These are phyloP conservation scores for Protobothrops flavoviridis DNA, from an alignment of 2,113 vertebrate genomes.

Conservation along the genomic window DNA sequence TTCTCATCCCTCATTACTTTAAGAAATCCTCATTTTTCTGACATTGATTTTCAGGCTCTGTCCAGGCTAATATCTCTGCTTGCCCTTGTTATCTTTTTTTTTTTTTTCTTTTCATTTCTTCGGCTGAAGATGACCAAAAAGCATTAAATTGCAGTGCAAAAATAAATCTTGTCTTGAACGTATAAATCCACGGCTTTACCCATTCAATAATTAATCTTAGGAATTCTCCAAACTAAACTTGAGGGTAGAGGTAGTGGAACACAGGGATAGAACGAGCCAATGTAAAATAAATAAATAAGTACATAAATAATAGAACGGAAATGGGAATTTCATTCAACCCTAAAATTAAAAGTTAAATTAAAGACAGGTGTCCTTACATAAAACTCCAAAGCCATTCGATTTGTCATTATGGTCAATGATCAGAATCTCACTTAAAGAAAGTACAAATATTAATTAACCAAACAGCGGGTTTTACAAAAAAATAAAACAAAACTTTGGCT, in stretches of 20 bases:
- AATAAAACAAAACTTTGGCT: not conserved
- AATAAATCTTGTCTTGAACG: no score
- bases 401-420: not conserved
- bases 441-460: not conserved
- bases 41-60: not conserved
- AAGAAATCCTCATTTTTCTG: not conserved
- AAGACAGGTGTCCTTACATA: not conserved
- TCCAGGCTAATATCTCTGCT: not conserved
- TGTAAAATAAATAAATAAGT: not conserved
- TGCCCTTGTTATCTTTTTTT: not conserved
- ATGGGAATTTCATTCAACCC: not conserved
- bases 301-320: not conserved
- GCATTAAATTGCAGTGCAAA: not conserved
- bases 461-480: not conserved
- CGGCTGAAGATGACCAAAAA: not conserved
- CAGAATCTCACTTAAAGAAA: not conserved
- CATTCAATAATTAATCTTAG: not conserved
- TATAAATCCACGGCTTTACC: not conserved
- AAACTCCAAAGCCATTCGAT: not conserved
- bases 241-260: not conserved
- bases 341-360: not conserved
- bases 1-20: not conserved
- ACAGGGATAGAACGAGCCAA: not conserved
- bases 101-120: not conserved
- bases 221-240: not conserved